Evolutionary conservation across 1,140 invertebrate species (phyloP), one percentile per base, ranked within the genome.

Genomic region (Dendrolimus kikuchii): DNA sequence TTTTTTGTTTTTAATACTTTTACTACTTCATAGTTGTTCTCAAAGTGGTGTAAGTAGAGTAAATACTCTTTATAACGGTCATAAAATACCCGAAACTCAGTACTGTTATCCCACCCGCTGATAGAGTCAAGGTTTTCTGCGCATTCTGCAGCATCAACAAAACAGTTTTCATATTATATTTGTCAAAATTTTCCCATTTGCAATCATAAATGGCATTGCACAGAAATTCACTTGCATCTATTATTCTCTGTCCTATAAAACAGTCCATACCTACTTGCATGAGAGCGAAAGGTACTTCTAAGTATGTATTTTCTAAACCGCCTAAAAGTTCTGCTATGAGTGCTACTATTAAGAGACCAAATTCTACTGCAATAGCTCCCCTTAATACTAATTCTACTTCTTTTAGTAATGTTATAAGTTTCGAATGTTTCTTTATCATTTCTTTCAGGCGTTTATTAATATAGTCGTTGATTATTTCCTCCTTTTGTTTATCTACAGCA

Each of bases 181-280:
- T 50, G 39, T 77, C 60, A 40, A 79, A 78, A 6, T 70, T 59
- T 40, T 79, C 74, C 78, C 76, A 79, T 42, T 68, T 63, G 40
- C 74, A 74, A 46, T 43, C 47, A 45, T 75, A 76, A 0, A 73
- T 55, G 0, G 77, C 60, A 0, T 56, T 38, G 23, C 70, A 62
- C 37, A 79, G 73, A 0, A 46, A 42, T 1, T 53, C 23, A 46
- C 66, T 65, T 0, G 77, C 71, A 53, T 80, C 74, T 37, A 74
- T 68, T 8, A 80, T 37, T 10, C 65, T 66, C 53, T 82, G 79
- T 0, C 77, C 77, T 37, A 58, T 49, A n/a, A 66, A 59, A 42
- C 75, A 80, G 36, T 77, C 71, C 53, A 77, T 67, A 4, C 53
- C 55, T 0, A 78, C 51, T 44, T 71, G 68, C 0, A 69, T 53